Evolutionary conservation across 2,888 invertebrate species (phyloP).

Genomic region (Sinohyriopsis cumingii): DNA sequence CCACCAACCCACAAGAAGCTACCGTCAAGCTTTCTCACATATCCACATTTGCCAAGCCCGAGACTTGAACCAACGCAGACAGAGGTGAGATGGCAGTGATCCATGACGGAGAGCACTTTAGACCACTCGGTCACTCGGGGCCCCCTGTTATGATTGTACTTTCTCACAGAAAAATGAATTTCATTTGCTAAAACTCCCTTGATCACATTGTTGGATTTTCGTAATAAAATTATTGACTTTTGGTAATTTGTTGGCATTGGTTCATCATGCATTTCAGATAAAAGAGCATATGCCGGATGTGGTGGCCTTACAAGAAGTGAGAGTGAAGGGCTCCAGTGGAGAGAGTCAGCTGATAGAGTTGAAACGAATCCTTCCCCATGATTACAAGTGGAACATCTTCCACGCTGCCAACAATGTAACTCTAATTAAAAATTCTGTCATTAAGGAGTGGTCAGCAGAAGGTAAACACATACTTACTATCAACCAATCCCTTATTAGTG

Average conservation of each 20-base stretch:
- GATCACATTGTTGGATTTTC: background rate
- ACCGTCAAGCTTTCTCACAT: no score
- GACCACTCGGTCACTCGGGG: no score
- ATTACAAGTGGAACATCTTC: constrained; percentile 48
- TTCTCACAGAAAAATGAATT: no score
- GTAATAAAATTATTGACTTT: background rate
- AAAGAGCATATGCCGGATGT: constrained; percentile 47
- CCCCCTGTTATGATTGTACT: no score
- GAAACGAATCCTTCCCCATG: constrained; percentile 45
- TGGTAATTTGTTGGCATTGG: background rate
- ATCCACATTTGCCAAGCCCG: no score
- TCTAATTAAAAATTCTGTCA: constrained; percentile 29
- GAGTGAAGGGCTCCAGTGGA: constrained; percentile 26
- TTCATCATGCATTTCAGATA: constrained; percentile 36
- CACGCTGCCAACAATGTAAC: constrained; percentile 45
- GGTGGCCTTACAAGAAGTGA: constrained; percentile 61
- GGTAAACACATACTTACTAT: constrained; percentile 32
- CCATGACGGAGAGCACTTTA: no score
- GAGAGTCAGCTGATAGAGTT: constrained; percentile 54
- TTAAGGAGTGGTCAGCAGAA: constrained; percentile 50
- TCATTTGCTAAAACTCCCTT: no score
- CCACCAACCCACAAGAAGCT: no score
- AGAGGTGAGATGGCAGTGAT: no score
- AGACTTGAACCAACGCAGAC: no score
- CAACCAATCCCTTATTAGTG: no score